Evolutionary conservation across 2,888 invertebrate species (phyloP), one percentile per base, ranked within the genome.

Genomic region (Cataglyphis rosenhaueri): DNA sequence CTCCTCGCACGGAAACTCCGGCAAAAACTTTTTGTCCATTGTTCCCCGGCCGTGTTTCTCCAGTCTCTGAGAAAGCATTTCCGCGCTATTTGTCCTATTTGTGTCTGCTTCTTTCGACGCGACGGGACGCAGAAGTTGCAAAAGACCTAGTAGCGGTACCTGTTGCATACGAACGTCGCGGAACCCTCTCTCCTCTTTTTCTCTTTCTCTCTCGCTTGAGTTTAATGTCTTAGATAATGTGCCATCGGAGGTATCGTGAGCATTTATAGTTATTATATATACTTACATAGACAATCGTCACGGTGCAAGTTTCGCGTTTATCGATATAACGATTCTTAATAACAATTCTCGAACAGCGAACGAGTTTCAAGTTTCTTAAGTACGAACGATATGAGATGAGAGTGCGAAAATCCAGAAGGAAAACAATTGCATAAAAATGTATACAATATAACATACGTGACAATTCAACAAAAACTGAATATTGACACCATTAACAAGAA

Each of bases 1-100:
- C 85, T 86, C 75, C 82, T 52, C 55, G 74, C 84, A 81, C n/a
- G 86, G 87, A 88, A 91, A 83, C 86, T 88, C 70, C 81, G 84
- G 68, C 84, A 89, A 91, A 90, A 92, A 91, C 87, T 91, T 91
- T 91, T 86, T 87, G 86, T 84, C 90, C 90, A 92, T 93, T 91
- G 92, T 92, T 87, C 87, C 86, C 70, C 82, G 65, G 18, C 18
- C 48, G 48, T 48, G 48, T 44, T 44, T 44, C 12, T 12, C 44
- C 44, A 6, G 5, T 82, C 84, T 85, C 86, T 71, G 83, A 87
- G 87, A 57, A 88, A 86, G 84, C 76, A 82, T 82, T 25, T 25
- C 59, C 59, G 4, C 29, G 78, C 78, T 71, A 79, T 79, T 79
- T 79, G 83, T 83, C 71, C 82, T 85, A 85, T 87, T 88, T 87